Conservation (phyloP, 2,888 invertebrate genomes). For the Heteromyza rotundicornis region DNA sequence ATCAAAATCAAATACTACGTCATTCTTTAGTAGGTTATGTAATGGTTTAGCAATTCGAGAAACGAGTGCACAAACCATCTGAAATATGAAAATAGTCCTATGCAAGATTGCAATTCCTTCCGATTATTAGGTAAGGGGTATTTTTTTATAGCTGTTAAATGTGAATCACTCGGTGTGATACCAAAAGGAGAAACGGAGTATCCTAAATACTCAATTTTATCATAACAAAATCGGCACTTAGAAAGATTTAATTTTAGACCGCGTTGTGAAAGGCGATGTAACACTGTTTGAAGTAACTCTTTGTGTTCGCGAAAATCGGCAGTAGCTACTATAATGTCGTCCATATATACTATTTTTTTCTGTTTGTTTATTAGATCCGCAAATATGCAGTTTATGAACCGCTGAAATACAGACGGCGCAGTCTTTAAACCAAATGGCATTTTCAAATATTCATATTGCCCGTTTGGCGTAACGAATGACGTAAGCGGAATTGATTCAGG, state of each 20-base stretch:
- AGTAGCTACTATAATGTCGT: background rate
- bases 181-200: no score
- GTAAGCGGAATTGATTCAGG: background rate
- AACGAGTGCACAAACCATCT: slow-evolving; percentile 14
- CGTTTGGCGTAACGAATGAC: slow-evolving; percentile 12
- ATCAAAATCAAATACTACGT: slow-evolving; percentile 1
- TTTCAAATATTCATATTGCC: background rate
- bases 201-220: no score
- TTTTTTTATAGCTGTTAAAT: background rate
- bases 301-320: background rate
- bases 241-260: background rate
- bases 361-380: background rate
- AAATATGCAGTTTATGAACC: background rate
- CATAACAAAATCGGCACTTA: no score
- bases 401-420: slow-evolving; percentile 25
- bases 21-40: slow-evolving; percentile 11
- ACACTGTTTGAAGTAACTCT: background rate
- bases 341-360: slow-evolving; percentile 4
- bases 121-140: background rate
- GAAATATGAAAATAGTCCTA: slow-evolving; percentile 20
- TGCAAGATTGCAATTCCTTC: slow-evolving; percentile 18
- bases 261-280: background rate
- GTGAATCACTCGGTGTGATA: slow-evolving; percentile 7
- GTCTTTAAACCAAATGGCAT: slow-evolving; percentile 14
- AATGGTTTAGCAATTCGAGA: slow-evolving; percentile 15